Percentiles rank a stretch among this genome's conserved stretches.
Evolutionary conservation across 2,113 vertebrate species (phyloP).

Genomic region (Grantiella picta): DNA sequence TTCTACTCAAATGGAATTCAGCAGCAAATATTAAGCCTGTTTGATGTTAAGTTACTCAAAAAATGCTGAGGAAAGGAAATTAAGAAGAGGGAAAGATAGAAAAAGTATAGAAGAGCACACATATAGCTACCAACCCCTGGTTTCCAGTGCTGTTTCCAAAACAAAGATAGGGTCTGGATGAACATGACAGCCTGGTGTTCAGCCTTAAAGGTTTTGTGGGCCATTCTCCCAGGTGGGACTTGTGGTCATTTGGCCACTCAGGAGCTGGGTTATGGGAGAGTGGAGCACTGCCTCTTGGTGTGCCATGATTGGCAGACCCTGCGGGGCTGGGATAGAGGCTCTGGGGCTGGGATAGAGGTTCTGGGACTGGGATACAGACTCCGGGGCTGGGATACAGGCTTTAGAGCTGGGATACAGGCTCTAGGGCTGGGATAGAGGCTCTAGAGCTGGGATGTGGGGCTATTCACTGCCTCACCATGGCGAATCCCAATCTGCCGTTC

Average conservation of each 20-base stretch:
- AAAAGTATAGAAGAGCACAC: not conserved
- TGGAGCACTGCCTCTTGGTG: accelerated
- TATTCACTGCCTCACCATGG: accelerated
- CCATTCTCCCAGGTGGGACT: not conserved
- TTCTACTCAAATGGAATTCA: not conserved
- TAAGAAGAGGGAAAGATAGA: not conserved
- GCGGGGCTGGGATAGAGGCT: too few relatives aligned
- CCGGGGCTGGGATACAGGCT: too few relatives aligned
- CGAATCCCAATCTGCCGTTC: not conserved
- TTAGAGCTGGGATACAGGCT: too few relatives aligned
- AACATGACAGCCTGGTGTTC: accelerated
- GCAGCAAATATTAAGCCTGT: not conserved
- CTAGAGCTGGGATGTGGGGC: not conserved
- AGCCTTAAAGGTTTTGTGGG: not conserved
- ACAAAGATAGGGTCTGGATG: not conserved
- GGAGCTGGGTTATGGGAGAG: too few relatives aligned
- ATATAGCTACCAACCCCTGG: not conserved
- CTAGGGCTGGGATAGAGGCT: too few relatives aligned
- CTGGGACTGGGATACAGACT: too few relatives aligned
- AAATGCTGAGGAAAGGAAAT: not conserved
- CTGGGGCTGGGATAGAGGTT: not conserved
- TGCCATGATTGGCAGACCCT: not conserved
- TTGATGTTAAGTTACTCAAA: not conserved
- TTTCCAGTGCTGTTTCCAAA: not conserved
- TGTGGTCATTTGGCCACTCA: not conserved